Evolutionary conservation across 2,888 invertebrate species (phyloP), one percentile per base, ranked within the genome.

Genomic region (Sarcophaga carnaria): DNA sequence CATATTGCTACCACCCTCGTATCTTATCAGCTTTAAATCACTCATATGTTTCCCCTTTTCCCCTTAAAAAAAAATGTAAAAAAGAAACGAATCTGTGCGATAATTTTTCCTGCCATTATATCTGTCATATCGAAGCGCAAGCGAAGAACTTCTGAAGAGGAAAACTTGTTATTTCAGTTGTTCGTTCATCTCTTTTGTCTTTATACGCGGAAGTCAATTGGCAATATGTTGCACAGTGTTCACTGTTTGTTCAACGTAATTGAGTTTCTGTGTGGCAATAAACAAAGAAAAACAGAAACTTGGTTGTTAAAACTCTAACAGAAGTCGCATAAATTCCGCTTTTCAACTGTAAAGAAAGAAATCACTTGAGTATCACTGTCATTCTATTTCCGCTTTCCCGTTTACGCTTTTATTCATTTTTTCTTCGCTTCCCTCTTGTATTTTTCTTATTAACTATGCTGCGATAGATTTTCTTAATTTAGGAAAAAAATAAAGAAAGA

Each of bases 201-300:
- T 59, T 59, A 49, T 59, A 49, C 25, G 69, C 49, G 25, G 25
- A 49, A 77, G 59, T 67, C 67, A 77, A 59, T 67, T 59, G 76
- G 59, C 67, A 77, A 45, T 37, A 66, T 59, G 67, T 37, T 37
- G 27, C 37, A 59, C n/a, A 45, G 45, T 77, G 59, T 77, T 77
- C 59, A 66, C 66, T n/a, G 64, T 77, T 67, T 77, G 66, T 67
- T 76, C 49, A 76, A 64, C 54, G 66, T 66, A 72, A 72, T 67
- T 77, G 59, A 54, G 76, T 66, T 67, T 71, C 22, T 6, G 54
- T 20, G n/a, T 45, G 37, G 59, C 37, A 37, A 37, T 37, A 37
- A n/a, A 64, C 63, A 64, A 69, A 69, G 47, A 63, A 20, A 27
- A 54, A 54, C 5, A 54, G 14, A 37, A 37, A 37, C 2, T 37